A percentile compares a stretch with the other conserved stretches of the same genome.
phyloP scores from a whole-genome alignment of 2,113 vertebrate species.

The Lophotis ruficrista region DNA sequence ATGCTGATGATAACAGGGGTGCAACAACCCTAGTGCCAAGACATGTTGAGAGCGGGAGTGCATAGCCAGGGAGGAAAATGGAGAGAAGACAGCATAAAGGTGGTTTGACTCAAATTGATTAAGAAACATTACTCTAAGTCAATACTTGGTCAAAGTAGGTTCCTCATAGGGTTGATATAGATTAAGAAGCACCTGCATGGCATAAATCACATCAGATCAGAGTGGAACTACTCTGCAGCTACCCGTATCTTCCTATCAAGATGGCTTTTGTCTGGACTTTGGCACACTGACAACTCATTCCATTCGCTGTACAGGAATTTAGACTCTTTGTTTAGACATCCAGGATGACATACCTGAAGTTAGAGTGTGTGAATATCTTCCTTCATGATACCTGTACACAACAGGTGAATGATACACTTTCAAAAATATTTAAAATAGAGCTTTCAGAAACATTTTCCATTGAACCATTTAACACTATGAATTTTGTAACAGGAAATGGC shows the following conservation, averaged over 20 bases:
- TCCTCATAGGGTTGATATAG: neutral
- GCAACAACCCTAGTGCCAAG: neutral
- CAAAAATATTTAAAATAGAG: neutral
- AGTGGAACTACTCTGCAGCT: neutral
- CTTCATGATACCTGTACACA: neutral
- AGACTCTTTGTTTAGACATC: neutral
- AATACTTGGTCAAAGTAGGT: neutral
- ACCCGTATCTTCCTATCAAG: neutral
- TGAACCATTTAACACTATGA: neutral
- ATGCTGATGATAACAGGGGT: neutral
- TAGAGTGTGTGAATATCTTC: neutral
- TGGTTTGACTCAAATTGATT: neutral
- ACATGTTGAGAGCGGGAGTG: neutral
- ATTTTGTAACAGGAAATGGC: neutral
- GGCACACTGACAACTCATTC: neutral
- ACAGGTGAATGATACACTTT: neutral
- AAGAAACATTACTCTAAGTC: neutral
- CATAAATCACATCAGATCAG: neutral
- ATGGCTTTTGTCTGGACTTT: neutral
- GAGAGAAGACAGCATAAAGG: neutral
- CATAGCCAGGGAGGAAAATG: neutral
- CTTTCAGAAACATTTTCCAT: neutral
- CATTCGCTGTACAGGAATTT: neutral
- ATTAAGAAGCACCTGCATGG: neutral
- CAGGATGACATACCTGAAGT: neutral